Conservation (phyloP, 2,797 vertebrate genomes). For the Furcifer pardalis region DNA sequence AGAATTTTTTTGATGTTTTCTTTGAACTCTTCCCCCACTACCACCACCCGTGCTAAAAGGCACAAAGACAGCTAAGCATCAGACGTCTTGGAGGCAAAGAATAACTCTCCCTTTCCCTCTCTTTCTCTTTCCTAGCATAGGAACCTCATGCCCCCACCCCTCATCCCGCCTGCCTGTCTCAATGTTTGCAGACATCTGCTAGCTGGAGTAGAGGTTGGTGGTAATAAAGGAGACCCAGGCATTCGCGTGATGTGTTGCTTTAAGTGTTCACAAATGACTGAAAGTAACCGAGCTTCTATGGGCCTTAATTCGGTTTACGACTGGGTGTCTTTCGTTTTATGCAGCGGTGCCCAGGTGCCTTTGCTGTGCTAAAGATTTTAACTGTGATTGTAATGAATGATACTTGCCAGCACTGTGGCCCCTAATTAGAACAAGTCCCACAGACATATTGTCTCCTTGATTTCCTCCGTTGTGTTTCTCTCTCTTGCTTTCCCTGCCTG, state of each 20-base stretch:
- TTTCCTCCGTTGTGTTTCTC: conserved; percentile 83
- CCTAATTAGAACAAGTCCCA: conserved; percentile 85
- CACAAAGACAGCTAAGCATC: conserved; percentile 73
- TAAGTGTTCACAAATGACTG: conserved; percentile 63
- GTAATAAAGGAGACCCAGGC: conserved; percentile 71
- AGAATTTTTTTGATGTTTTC: conserved; percentile 78
- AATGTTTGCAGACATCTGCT: conserved; percentile 75
- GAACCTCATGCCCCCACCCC: not conserved
- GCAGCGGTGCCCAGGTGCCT: conserved; percentile 74
- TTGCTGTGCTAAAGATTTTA: conserved; percentile 75
- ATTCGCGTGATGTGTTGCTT: conserved; percentile 69
- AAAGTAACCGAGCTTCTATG: conserved; percentile 66
- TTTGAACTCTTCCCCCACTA: conserved; percentile 74
- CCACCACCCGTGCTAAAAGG: conserved; percentile 67
- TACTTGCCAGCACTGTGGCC: conserved; percentile 76
- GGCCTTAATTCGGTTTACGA: conserved; percentile 61
- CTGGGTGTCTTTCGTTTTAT: conserved; percentile 72
- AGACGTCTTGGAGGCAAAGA: conserved; percentile 78
- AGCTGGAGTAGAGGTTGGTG: conserved; percentile 64
- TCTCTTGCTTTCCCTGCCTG: conserved; percentile 79
- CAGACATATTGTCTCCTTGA: conserved; percentile 85
- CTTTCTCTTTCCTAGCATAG: conserved; percentile 35
- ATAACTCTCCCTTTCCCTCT: no score
- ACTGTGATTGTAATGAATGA: conserved; percentile 80
- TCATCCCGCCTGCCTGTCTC: conserved; percentile 44